Conservation (phyloP, 2,113 vertebrate species). For the Heterotis niloticus region DNA sequence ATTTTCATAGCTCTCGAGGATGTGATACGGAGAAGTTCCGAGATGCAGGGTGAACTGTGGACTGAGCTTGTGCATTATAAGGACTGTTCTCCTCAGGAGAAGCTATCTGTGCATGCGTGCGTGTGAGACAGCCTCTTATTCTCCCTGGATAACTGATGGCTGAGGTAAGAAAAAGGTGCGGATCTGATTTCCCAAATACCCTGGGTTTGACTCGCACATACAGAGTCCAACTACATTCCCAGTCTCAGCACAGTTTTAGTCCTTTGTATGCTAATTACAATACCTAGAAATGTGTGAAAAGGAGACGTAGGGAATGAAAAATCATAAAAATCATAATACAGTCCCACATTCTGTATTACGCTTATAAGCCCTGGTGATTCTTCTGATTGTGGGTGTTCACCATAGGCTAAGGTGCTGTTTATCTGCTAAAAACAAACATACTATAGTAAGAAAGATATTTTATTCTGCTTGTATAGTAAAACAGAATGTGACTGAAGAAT, state of each 20-base stretch:
- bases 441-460: not conserved
- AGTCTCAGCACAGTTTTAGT: not conserved
- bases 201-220: not conserved
- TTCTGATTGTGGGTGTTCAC: not conserved
- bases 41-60: not conserved
- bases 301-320: not conserved
- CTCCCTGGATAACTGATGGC: not conserved
- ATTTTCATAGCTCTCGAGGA: conserved; percentile 5
- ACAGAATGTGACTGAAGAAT: too few species aligned
- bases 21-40: not conserved
- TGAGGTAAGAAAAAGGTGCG: not conserved
- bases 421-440: not conserved
- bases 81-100: conserved; percentile 1
- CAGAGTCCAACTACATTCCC: not conserved
- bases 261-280: not conserved
- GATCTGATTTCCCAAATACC: not conserved
- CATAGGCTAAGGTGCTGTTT: too few species aligned
- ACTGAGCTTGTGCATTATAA: not conserved
- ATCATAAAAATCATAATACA: not conserved
- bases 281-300: not conserved
- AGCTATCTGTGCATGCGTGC: not conserved
- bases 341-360: not conserved
- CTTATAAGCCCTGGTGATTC: not conserved
- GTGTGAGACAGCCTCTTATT: not conserved
- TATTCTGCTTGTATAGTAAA: not conserved